These are phyloP conservation scores for Salvelinus sp. DNA, from an alignment of 2,113 vertebrate species.

Conservation along the genomic window DNA sequence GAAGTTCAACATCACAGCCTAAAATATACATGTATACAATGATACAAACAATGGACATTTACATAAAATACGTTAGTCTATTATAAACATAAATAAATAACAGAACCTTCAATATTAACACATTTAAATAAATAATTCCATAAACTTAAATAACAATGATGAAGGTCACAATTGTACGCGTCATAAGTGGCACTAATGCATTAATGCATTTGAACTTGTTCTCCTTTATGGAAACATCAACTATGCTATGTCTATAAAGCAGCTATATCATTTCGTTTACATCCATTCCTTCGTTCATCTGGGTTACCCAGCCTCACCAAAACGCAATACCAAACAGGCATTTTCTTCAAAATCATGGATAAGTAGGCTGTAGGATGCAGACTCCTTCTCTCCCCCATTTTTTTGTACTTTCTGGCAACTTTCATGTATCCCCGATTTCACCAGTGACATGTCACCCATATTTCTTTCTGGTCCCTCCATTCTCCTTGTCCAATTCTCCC, in stretches of 20 bases:
- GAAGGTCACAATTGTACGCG: constrained; percentile 90
- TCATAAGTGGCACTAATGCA: constrained; percentile 86
- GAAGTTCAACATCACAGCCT: constrained; percentile 83
- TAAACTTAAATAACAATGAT: constrained; percentile 75
- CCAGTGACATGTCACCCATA: not conserved
- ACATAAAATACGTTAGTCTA: constrained; percentile 65
- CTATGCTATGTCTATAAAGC: constrained; percentile 55
- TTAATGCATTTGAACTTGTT: constrained; percentile 66
- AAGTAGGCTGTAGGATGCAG: not conserved
- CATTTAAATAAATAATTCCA: constrained; percentile 88
- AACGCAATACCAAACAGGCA: not conserved
- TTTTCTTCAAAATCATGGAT: not conserved
- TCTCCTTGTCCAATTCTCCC: not conserved
- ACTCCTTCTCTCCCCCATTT: too few relatives aligned
- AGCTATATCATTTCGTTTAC: constrained; percentile 49
- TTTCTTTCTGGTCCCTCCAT: constrained; percentile 4
- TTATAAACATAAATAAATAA: constrained; percentile 67
- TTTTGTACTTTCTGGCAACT: constrained; percentile 4
- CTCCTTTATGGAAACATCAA: constrained; percentile 45
- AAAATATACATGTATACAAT: constrained; percentile 77
- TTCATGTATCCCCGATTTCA: constrained; percentile 21
- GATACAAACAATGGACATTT: constrained; percentile 74
- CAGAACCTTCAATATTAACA: constrained; percentile 63
- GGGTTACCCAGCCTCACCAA: not conserved
- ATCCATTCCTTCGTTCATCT: constrained; percentile 28